Conservation (phyloP, 2,888 invertebrate species). For the Mythimna impura region DNA sequence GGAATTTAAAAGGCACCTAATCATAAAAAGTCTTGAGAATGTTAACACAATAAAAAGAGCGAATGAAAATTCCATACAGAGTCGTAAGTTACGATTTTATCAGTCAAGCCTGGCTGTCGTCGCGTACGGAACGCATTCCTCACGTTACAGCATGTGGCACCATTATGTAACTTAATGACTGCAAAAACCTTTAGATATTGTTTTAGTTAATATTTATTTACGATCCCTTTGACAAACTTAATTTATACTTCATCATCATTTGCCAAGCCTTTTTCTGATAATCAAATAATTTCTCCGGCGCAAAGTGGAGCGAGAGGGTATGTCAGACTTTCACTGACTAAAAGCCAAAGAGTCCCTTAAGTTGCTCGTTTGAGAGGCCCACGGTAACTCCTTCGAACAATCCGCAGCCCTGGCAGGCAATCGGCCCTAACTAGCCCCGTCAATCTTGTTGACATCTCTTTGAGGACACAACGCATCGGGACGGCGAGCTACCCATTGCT, state of each 20-base stretch:
- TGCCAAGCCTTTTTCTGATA: background rate
- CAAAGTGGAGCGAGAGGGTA: no score
- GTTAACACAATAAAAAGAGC: constrained; percentile 33
- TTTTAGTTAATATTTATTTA: constrained; percentile 17
- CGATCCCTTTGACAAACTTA: background rate
- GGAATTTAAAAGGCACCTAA: constrained; percentile 18
- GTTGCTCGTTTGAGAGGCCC: no score
- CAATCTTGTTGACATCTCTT: no score
- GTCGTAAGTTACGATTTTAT: constrained; percentile 50
- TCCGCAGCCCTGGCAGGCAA: no score
- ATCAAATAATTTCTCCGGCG: background rate
- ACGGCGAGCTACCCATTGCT: no score
- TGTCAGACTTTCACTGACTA: no score
- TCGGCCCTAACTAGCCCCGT: no score
- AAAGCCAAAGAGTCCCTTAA: no score
- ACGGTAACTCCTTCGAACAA: no score
- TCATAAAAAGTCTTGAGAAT: constrained; percentile 26
- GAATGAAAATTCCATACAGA: constrained; percentile 24
- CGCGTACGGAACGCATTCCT: constrained; percentile 36
- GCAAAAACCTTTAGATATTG: constrained; percentile 35
- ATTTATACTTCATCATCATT: background rate
- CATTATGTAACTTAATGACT: constrained; percentile 22
- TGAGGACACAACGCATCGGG: no score
- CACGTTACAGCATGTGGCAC: constrained; percentile 26
- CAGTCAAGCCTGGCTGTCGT: constrained; percentile 33